Conservation (phyloP, 2,888 invertebrate species). For the Julus scandinavius region DNA sequence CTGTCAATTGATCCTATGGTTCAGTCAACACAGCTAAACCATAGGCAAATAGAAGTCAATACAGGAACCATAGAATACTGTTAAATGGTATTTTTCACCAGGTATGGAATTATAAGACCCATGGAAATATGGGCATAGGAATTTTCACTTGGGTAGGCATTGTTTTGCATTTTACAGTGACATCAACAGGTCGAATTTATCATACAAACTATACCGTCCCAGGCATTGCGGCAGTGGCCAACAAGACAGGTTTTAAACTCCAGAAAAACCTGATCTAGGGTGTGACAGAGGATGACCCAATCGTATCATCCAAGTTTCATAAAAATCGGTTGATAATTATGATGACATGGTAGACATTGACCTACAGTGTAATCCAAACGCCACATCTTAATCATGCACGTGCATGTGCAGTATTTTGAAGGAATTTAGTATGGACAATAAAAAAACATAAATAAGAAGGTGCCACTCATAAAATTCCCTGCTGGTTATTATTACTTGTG, state of each 20-base stretch:
- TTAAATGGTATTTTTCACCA: too few species aligned
- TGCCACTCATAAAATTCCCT: background rate
- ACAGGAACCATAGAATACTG: too few species aligned
- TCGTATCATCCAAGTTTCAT: conserved; percentile 6
- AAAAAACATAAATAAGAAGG: background rate
- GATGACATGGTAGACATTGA: background rate
- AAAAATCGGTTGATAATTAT: background rate
- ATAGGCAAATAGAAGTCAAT: too few species aligned
- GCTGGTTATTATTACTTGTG: background rate
- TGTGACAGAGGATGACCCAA: conserved; percentile 25
- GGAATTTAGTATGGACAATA: background rate
- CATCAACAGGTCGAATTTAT: too few species aligned
- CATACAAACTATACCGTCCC: too few species aligned
- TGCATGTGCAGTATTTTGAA: background rate
- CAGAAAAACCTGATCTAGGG: conserved; percentile 36
- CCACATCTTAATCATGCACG: background rate
- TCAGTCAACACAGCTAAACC: too few species aligned
- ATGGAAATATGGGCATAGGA: too few species aligned
- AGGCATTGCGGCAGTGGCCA: too few species aligned
- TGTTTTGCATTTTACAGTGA: too few species aligned
- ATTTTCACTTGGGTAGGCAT: too few species aligned
- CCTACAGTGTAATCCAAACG: background rate
- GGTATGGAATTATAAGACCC: too few species aligned
- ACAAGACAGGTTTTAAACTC: background rate
- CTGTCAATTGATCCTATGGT: too few species aligned